Evolutionary conservation across 2,888 invertebrate species (phyloP), one percentile per base, ranked within the genome.

Genomic region (Drosophila nr. fundita): DNA sequence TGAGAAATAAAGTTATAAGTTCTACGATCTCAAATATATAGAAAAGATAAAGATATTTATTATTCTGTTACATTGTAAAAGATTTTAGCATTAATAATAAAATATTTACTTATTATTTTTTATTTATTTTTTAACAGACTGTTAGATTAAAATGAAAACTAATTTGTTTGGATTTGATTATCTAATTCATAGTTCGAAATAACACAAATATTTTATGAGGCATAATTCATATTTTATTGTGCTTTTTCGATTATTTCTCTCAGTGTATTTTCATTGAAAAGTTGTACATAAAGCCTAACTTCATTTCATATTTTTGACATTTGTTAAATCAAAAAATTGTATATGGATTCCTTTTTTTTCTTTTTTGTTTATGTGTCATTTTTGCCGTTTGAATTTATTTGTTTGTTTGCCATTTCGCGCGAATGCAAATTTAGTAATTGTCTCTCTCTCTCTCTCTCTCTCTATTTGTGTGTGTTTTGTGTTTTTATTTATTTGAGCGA

Each of bases 371-470:
- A 83, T 87, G 82, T 85, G 72, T 80, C 77, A 77, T 79, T 82
- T 80, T 76, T 78, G 84, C 74, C 75, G 67, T 86, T 87, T 86
- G 87, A 87, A 88, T 87, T 87, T 87, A 87, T 87, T 84, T 88
- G 87, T 88, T 87, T 87, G 84, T 84, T 88, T 87, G 83, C 75
- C 73, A 84, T 82, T 78, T 77, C 71, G 76, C 77, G 68, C 68
- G 76, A 84, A 82, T 90, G 86, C 82, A 87, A 80, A 87, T 90
- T 89, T 83, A 76, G 83, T 84, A 79, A 82, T 89, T 90, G 87
- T 76, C 73, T 83, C 63, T 75, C 64, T 48, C 58, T 64, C 62
- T 65, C 6, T 59, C 27, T 45, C 30, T 34, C 27, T 52, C 27
- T 57, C 4, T 42, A 27, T 34, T 29, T 59, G 36, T 63, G 18